These are phyloP conservation scores for Cephonodes hylas DNA, from an alignment of 2,888 invertebrate genomes.

Conservation along the genomic window DNA sequence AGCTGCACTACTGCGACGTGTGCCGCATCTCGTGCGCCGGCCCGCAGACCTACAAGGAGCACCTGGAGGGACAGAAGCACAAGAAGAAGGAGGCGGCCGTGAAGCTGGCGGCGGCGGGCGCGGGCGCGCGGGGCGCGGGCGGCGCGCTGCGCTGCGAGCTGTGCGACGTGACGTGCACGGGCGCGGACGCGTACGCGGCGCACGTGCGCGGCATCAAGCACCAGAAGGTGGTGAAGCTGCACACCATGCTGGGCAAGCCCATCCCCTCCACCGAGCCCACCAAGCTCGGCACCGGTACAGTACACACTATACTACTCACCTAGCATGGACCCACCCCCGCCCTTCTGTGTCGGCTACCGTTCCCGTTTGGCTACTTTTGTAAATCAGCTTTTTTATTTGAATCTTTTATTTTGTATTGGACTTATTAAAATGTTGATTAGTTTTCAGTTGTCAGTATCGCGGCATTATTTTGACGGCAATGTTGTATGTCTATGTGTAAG, in stretches of 20 bases:
- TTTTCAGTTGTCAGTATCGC: constrained; percentile 10
- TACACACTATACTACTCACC: not conserved
- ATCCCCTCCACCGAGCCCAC: constrained; percentile 98
- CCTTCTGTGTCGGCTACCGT: not conserved
- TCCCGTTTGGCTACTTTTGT: not conserved
- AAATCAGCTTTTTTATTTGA: not conserved
- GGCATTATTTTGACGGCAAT: constrained; percentile 2
- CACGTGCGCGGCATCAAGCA: constrained; percentile 99
- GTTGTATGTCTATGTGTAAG: constrained; percentile 13
- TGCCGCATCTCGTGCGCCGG: constrained; percentile 99
- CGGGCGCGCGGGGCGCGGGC: constrained; percentile 60
- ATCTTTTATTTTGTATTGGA: not conserved
- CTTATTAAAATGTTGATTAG: constrained; percentile 10
- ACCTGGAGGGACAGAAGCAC: constrained; percentile 99
- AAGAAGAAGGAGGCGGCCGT: constrained; percentile 96
- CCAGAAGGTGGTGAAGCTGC: constrained; percentile 97
- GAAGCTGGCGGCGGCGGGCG: constrained; percentile 83
- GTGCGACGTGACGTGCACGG: constrained; percentile 99
- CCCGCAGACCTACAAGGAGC: constrained; percentile 88
- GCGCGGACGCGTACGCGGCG: constrained; percentile 98
- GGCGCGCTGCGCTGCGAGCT: constrained; percentile 93
- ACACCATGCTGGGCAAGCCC: constrained; percentile 98
- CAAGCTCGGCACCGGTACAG: constrained; percentile 80
- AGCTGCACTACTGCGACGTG: constrained; percentile 98
- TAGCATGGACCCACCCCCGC: not conserved